These are phyloP conservation scores for Berghia stephanieae DNA, from an alignment of 1,140 invertebrate species.

Conservation along the genomic window DNA sequence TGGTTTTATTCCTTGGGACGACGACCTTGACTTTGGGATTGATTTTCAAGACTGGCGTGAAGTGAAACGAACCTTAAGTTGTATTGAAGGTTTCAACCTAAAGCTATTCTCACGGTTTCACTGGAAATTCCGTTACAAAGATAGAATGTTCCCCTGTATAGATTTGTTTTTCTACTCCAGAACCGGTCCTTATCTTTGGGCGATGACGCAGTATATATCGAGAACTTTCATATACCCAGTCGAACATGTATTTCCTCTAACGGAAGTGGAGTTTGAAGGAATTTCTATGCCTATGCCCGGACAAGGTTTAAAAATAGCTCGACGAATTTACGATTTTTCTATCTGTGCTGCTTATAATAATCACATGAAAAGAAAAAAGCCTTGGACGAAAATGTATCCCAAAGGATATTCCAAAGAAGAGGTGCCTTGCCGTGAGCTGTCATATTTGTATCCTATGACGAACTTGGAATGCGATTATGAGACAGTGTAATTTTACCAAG, in stretches of 20 bases:
- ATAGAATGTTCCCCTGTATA: background rate
- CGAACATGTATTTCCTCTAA: slow-evolving; percentile 6
- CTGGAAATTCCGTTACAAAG: slow-evolving; percentile 20
- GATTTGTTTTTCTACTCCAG: slow-evolving; percentile 15
- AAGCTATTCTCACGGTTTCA: background rate
- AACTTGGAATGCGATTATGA: too few species aligned
- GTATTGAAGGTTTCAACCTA: background rate
- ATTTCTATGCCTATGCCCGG: background rate
- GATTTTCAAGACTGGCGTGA: background rate
- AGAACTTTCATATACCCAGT: background rate
- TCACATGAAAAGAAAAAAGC: background rate
- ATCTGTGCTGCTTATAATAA: background rate
- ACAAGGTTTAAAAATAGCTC: background rate
- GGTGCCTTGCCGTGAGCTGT: background rate
- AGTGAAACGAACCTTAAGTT: slow-evolving; percentile 9
- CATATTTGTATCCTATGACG: too few species aligned
- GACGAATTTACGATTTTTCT: background rate
- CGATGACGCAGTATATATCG: background rate
- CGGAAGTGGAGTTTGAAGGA: background rate
- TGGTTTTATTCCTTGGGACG: slow-evolving; percentile 28
- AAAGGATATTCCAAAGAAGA: background rate
- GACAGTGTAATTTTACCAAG: too few species aligned
- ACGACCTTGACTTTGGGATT: slow-evolving; percentile 24
- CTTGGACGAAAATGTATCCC: background rate
- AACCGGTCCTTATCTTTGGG: slow-evolving; percentile 3